phyloP scores from a whole-genome alignment of 23 tunicate species.

The Ciona savignyi region DNA sequence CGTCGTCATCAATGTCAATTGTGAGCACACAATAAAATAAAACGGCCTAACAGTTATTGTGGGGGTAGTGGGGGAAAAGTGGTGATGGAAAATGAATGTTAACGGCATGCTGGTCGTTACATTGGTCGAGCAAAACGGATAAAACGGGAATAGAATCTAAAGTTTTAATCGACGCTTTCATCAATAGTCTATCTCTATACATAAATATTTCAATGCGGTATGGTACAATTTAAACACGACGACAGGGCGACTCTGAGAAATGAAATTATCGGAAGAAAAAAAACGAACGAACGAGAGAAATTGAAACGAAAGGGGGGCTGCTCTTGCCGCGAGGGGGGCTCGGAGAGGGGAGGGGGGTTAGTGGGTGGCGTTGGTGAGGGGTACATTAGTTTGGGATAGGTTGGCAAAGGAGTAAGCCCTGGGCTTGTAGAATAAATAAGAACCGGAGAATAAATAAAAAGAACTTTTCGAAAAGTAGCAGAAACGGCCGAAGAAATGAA shows the following conservation, averaged over 20 bases:
- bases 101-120: no score
- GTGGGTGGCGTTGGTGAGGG: not conserved
- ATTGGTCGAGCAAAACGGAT: not conserved
- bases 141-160: not conserved
- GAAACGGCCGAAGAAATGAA: constrained; percentile 1
- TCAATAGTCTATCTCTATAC: constrained; percentile 1
- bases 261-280: not conserved
- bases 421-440: not conserved
- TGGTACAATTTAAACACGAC: not conserved
- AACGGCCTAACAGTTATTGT: no score
- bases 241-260: not conserved
- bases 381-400: not conserved
- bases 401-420: not conserved
- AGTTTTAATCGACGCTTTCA: not conserved
- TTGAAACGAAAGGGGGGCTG: constrained; percentile 2
- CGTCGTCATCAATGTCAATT: not conserved
- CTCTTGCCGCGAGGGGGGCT: not conserved
- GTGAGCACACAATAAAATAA: not conserved
- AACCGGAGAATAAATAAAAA: constrained; percentile 1
- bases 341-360: no score
- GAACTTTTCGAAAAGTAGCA: not conserved
- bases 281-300: not conserved
- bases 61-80: no score
- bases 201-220: not conserved
- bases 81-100: no score